Conservation (phyloP, 1,140 invertebrate species). For the Lanistes nyassanus region DNA sequence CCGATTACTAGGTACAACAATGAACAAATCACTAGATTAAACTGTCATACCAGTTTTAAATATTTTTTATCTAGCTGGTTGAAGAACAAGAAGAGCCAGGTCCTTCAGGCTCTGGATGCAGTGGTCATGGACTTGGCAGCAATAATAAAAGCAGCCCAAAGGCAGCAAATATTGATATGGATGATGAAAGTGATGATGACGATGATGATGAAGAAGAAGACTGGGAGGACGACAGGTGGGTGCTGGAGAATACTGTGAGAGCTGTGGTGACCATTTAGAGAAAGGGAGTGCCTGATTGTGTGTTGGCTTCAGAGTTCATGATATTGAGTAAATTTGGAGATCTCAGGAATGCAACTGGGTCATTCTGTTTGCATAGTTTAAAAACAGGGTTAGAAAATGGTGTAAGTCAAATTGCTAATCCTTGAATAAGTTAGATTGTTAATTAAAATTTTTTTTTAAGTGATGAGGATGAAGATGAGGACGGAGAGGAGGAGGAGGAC, state of each 20-base stretch:
- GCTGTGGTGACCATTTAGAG: neutral
- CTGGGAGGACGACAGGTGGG: slow-evolving; percentile 27
- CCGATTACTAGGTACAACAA: neutral
- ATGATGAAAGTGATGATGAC: slow-evolving; percentile 32
- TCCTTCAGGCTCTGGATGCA: neutral
- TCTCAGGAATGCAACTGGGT: no score
- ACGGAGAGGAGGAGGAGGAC: slow-evolving; percentile 36
- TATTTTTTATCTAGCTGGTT: neutral
- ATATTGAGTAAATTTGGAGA: no score
- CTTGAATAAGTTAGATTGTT: no score
- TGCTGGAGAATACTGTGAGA: no score
- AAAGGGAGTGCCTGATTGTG: no score
- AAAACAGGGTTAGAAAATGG: no score
- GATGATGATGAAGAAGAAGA: slow-evolving; percentile 41
- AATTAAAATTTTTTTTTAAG: slow-evolving; percentile 13
- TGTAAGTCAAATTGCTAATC: no score
- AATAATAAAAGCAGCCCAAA: slow-evolving; percentile 10
- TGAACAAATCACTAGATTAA: neutral
- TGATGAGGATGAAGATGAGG: slow-evolving; percentile 36
- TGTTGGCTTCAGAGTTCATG: no score
- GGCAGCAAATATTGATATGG: slow-evolving; percentile 16
- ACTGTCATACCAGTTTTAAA: neutral
- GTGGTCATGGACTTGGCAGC: slow-evolving; percentile 10
- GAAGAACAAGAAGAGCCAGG: slow-evolving; percentile 3
- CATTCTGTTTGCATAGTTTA: no score